A percentile compares a stretch with the other conserved stretches of the same genome.
phyloP scores from a whole-genome alignment of 2,797 vertebrate genomes.

The Pyrrhura leucotis region DNA sequence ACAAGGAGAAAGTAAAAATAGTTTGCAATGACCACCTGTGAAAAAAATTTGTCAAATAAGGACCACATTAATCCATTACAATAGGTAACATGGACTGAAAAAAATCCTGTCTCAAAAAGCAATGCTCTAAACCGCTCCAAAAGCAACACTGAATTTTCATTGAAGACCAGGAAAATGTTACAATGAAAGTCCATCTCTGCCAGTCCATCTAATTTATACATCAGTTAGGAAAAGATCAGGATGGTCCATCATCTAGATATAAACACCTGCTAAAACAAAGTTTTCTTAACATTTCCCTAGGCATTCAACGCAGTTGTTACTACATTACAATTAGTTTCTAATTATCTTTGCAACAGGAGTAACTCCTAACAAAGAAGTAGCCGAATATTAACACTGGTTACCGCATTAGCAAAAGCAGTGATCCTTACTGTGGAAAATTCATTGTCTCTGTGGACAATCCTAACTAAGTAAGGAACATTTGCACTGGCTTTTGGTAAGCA shows the following conservation, averaged over 20 bases:
- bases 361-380: background rate
- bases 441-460: background rate
- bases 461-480: background rate
- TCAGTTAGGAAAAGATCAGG: background rate
- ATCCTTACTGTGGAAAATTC: background rate
- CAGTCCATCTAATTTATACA: background rate
- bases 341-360: background rate
- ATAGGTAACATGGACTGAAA: background rate
- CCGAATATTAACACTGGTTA: background rate
- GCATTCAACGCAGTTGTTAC: background rate
- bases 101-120: background rate
- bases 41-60: background rate
- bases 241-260: background rate
- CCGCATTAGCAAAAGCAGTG: background rate
- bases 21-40: background rate
- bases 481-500: background rate
- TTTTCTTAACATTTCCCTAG: background rate
- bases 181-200: background rate
- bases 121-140: background rate
- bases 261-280: background rate
- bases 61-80: background rate
- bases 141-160: background rate
- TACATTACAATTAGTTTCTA: background rate
- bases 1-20: constrained; percentile 41
- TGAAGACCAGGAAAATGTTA: background rate